These are phyloP conservation scores for Pollenia griseotomentosa DNA, from an alignment of 2,888 invertebrate species.

Conservation along the genomic window DNA sequence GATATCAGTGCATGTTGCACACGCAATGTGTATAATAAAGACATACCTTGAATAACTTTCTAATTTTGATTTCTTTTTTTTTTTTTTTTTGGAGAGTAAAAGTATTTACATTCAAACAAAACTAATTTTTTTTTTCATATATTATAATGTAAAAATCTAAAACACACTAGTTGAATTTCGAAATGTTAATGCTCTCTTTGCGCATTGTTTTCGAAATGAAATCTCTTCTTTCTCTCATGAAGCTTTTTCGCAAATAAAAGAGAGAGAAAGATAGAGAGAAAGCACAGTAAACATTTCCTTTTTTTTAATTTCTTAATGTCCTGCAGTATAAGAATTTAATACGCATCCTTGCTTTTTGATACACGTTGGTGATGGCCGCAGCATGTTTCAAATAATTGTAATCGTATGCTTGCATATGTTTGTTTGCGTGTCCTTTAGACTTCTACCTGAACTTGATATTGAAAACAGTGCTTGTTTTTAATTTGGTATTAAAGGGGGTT, in stretches of 20 bases:
- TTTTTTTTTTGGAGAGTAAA: no score
- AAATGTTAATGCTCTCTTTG: conserved; percentile 17
- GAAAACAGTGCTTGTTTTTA: conserved; percentile 40
- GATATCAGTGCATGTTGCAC: not conserved
- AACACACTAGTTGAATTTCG: conserved; percentile 59
- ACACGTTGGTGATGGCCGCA: conserved; percentile 54
- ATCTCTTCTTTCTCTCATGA: not conserved
- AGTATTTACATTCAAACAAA: no score
- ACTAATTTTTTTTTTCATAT: not conserved
- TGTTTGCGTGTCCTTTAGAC: conserved; percentile 36
- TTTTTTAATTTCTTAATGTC: conserved; percentile 20
- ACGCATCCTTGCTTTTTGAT: conserved; percentile 58
- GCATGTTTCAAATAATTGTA: conserved; percentile 19
- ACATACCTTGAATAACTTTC: not conserved
- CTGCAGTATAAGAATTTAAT: conserved; percentile 47
- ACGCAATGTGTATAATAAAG: conserved; percentile 9
- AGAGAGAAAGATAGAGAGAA: conserved; percentile 5
- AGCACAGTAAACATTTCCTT: not conserved
- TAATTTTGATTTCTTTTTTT: not conserved
- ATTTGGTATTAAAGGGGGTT: not conserved
- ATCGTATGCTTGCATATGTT: not conserved
- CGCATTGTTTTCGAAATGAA: conserved; percentile 7
- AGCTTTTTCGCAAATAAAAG: conserved; percentile 43
- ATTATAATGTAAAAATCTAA: not conserved
- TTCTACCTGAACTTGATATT: conserved; percentile 72